Percentiles rank a stretch among this genome's conserved stretches.
Evolutionary conservation across 1,140 invertebrate species (phyloP).

Genomic region (Doryteuthis pealeii): DNA sequence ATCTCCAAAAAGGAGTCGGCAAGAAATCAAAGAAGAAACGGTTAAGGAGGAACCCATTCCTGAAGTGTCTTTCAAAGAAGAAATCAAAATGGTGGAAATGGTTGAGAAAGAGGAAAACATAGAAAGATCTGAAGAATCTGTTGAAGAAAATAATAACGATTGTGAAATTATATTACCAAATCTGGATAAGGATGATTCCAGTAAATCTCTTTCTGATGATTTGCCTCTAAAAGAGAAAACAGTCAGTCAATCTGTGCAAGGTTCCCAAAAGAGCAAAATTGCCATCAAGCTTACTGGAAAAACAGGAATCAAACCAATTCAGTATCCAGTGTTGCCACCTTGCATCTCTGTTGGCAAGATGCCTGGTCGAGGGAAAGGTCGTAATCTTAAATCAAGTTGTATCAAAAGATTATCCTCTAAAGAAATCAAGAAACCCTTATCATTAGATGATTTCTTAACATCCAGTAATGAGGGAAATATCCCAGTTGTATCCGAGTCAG

Average conservation of each 20-base stretch:
- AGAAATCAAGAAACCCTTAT: background rate
- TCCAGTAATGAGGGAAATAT: background rate
- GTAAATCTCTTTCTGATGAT: no score
- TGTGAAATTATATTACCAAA: no score
- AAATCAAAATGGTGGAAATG: background rate
- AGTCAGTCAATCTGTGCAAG: background rate
- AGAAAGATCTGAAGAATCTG: background rate
- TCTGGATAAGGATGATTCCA: no score
- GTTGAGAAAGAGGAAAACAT: slow-evolving; percentile 6
- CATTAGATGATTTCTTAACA: background rate
- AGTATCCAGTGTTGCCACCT: background rate
- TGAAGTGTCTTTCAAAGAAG: background rate
- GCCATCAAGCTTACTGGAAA: slow-evolving; percentile 16
- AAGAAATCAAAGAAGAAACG: background rate
- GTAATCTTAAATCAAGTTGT: background rate
- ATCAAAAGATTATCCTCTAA: background rate
- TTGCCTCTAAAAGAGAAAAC: background rate
- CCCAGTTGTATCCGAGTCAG: background rate
- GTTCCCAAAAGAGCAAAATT: background rate
- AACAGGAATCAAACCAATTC: slow-evolving; percentile 10
- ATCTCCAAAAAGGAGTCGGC: background rate
- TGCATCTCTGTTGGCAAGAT: slow-evolving; percentile 10
- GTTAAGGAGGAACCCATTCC: background rate
- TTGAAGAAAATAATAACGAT: no score
- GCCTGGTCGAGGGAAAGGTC: background rate